These are phyloP conservation scores for Mola mola DNA, from an alignment of 2,113 vertebrate genomes.

Conservation along the genomic window DNA sequence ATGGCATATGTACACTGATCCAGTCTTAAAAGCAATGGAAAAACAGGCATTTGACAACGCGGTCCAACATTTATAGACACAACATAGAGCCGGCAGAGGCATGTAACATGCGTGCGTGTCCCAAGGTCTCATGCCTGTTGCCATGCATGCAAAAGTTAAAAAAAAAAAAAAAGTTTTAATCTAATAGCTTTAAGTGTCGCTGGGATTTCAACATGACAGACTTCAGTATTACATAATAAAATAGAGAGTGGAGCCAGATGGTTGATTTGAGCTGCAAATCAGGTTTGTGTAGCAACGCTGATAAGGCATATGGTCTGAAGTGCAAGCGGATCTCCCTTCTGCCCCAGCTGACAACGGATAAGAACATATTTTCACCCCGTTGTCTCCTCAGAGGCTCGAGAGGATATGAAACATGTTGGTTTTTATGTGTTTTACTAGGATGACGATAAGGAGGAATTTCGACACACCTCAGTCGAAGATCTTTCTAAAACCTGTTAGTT, in stretches of 20 bases:
- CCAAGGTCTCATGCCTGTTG: slow-evolving; percentile 47
- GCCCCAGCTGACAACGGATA: slow-evolving; percentile 15
- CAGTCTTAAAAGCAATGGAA: slow-evolving; percentile 67
- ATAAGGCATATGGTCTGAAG: slow-evolving; percentile 22
- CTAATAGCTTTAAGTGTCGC: not conserved
- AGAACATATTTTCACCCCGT: slow-evolving; percentile 16
- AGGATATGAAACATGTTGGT: not conserved
- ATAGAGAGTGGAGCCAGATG: slow-evolving; percentile 59
- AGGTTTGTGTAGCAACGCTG: slow-evolving; percentile 33
- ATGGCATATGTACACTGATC: slow-evolving; percentile 43
- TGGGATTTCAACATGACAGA: slow-evolving; percentile 46
- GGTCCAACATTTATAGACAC: slow-evolving; percentile 67
- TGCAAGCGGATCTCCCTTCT: slow-evolving; percentile 38
- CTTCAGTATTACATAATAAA: slow-evolving; percentile 42
- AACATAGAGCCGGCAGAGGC: slow-evolving; percentile 61
- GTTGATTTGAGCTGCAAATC: slow-evolving; percentile 52
- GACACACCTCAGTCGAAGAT: slow-evolving; percentile 16
- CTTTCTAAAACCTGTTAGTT: not conserved
- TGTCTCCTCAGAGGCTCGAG: not conserved
- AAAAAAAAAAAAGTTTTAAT: slow-evolving; percentile 26
- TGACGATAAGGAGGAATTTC: slow-evolving; percentile 11
- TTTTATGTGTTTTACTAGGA: slow-evolving; percentile 8
- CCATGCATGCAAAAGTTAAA: slow-evolving; percentile 65
- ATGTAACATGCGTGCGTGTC: slow-evolving; percentile 65
- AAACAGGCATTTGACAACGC: slow-evolving; percentile 52